Percentiles rank a stretch among this genome's conserved stretches.
Evolutionary conservation across 2,888 invertebrate genomes (phyloP).

Genomic region (Lordiphosa andalusiaca): DNA sequence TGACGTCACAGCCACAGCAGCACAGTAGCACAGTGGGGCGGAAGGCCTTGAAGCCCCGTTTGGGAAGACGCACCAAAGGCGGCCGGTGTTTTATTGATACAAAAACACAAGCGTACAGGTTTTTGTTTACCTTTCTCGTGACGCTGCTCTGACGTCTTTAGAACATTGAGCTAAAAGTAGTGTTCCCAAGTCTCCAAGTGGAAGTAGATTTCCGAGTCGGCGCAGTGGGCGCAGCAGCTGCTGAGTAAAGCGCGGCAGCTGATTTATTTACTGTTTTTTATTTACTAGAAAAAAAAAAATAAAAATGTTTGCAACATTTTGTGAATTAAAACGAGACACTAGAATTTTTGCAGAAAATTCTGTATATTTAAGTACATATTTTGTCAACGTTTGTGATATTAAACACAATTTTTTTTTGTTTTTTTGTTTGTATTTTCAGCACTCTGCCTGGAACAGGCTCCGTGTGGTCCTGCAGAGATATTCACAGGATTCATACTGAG

Average conservation of each 20-base stretch:
- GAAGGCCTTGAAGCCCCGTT: conserved; percentile 31
- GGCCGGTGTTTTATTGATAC: conserved; percentile 72
- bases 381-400: too few relatives aligned
- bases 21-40: conserved; percentile 1
- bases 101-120: conserved; percentile 66
- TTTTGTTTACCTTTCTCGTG: conserved; percentile 68
- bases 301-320: background rate
- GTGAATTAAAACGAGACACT: background rate
- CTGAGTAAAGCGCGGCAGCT: conserved; percentile 49
- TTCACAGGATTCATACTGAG: conserved; percentile 76
- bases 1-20: conserved; percentile 26
- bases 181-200: conserved; percentile 42
- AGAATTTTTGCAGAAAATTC: background rate
- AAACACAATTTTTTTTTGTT: background rate
- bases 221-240: conserved; percentile 35
- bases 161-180: conserved; percentile 37
- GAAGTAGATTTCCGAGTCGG: conserved; percentile 26
- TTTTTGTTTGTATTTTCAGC: conserved; percentile 1
- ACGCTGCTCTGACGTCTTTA: conserved; percentile 42
- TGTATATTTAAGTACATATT: too few relatives aligned
- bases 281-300: conserved; percentile 3
- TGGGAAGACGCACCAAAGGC: conserved; percentile 9
- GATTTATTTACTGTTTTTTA: conserved; percentile 27
- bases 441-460: conserved; percentile 36
- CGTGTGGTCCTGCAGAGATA: conserved; percentile 76